Evolutionary conservation across 1,140 invertebrate species (phyloP).

Genomic region (Tribolium castaneum): DNA sequence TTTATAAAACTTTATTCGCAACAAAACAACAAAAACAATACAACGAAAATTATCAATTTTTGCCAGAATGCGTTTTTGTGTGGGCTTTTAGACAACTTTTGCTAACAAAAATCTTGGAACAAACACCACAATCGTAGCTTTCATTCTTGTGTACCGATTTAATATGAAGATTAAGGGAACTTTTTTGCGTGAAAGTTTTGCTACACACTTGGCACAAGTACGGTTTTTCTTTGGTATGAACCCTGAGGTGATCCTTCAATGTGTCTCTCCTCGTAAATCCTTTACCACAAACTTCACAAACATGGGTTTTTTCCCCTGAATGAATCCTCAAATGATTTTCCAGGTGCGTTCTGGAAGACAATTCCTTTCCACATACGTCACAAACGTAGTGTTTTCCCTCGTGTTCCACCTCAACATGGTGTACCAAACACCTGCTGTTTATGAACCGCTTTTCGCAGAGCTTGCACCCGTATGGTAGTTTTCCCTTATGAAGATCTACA

Average conservation of each 20-base stretch:
- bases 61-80: neutral
- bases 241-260: slow-evolving; percentile 42
- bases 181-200: slow-evolving; percentile 57
- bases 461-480: no score
- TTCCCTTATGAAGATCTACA: no score
- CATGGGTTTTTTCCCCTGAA: neutral
- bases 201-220: slow-evolving; percentile 62
- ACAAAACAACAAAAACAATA: no score
- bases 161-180: neutral
- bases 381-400: neutral
- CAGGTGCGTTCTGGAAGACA: neutral
- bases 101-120: slow-evolving; percentile 65
- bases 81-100: neutral
- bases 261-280: slow-evolving; percentile 30
- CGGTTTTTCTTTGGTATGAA: slow-evolving; percentile 64
- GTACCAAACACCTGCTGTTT: no score
- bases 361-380: neutral
- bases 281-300: slow-evolving; percentile 47
- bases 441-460: no score
- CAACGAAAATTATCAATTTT: no score
- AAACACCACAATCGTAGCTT: neutral
- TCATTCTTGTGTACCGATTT: slow-evolving; percentile 46
- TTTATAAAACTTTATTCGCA: neutral
- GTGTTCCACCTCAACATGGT: no score
- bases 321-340: slow-evolving; percentile 34